Evolutionary conservation across 1,140 invertebrate species (phyloP).

Genomic region (Tetragonula clypearis): DNA sequence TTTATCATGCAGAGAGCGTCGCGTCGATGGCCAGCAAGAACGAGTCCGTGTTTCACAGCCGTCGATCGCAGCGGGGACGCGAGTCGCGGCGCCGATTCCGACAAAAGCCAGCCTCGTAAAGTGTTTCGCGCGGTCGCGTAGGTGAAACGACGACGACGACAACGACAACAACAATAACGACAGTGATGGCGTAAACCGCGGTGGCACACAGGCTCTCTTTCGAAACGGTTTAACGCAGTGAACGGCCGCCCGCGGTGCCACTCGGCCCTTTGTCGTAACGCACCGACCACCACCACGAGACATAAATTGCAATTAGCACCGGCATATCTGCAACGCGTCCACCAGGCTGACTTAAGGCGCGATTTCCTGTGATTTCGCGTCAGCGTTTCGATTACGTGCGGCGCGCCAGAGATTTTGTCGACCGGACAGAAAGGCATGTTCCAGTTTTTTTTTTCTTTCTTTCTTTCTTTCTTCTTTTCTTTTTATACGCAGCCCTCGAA

Average conservation of each 20-base stretch:
- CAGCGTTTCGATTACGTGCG: no score
- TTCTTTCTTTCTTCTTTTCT: no score
- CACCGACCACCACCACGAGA: constrained; percentile 75
- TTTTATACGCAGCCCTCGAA: no score
- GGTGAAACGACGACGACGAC: constrained; percentile 1
- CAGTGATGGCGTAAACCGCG: constrained; percentile 17
- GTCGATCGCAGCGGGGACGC: constrained; percentile 6
- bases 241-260: constrained; percentile 68
- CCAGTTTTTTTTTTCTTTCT: no score
- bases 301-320: constrained; percentile 80
- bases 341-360: constrained; percentile 24
- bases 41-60: not conserved
- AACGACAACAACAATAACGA: not conserved
- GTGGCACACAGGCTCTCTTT: constrained; percentile 45
- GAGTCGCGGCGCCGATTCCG: constrained; percentile 25
- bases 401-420: no score
- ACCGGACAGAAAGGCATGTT: no score
- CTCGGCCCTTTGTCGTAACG: constrained; percentile 71
- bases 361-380: no score
- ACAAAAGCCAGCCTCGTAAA: constrained; percentile 27
- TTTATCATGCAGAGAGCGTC: constrained; percentile 8
- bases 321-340: constrained; percentile 59
- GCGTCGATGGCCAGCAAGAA: constrained; percentile 2
- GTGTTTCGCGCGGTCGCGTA: constrained; percentile 10
- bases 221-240: constrained; percentile 73